Percentiles rank a stretch among this genome's conserved stretches.
Conservation (phyloP, 2,797 vertebrate species). For the Enteromius mattozi region DNA sequence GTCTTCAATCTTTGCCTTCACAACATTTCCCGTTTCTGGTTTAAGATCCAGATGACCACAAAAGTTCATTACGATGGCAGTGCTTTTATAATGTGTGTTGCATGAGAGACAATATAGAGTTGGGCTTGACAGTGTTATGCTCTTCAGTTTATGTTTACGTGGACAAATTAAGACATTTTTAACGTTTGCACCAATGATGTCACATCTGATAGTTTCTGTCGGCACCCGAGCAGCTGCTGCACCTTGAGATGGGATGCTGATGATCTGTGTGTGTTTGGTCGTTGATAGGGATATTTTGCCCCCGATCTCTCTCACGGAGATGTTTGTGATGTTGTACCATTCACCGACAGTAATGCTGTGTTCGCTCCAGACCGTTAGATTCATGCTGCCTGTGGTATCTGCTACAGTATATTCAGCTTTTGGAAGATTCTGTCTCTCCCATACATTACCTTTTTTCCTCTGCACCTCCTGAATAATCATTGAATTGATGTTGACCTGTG, state of each 20-base stretch:
- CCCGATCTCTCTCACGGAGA: not conserved
- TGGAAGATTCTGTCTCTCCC: not conserved
- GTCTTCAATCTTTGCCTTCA: not conserved
- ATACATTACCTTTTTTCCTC: not conserved
- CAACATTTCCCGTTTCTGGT: not conserved
- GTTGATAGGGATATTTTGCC: constrained; percentile 2
- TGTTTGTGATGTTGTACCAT: constrained; percentile 28
- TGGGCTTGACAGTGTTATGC: not conserved
- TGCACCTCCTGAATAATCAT: constrained; percentile 16
- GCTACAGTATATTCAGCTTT: constrained; percentile 6
- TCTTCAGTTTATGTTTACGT: not conserved
- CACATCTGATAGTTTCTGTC: not conserved
- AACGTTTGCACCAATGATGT: constrained; percentile 24
- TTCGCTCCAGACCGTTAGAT: not conserved
- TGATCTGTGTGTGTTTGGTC: not conserved
- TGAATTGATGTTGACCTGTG: constrained; percentile 25
- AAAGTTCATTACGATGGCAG: not conserved
- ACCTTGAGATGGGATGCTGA: constrained; percentile 33
- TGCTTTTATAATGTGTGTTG: constrained; percentile 14
- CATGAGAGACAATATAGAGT: constrained; percentile 12
- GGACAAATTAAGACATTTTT: not conserved
- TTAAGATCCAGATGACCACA: constrained; percentile 19
- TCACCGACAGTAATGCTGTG: constrained; percentile 18
- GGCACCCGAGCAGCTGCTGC: not conserved
- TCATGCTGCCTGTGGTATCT: constrained; percentile 13